Conservation (phyloP, 2,888 invertebrate genomes). For the Scelioninae gen. 2 region DNA sequence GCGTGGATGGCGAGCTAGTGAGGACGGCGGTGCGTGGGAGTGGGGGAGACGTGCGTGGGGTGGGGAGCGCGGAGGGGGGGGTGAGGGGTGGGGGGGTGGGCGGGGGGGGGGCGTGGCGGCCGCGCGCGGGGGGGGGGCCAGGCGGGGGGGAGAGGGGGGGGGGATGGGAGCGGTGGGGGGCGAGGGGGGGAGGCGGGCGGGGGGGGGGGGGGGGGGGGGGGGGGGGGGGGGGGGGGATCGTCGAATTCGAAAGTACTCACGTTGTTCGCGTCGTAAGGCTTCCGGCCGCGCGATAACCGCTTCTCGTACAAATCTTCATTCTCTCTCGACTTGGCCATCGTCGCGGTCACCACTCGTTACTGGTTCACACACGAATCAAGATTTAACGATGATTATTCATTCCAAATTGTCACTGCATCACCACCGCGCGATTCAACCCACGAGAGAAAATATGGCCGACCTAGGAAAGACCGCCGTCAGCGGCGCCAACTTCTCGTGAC, state of each 20-base stretch:
- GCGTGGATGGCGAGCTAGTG: too few relatives aligned
- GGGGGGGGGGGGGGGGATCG: slow-evolving; percentile 24
- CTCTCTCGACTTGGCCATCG: slow-evolving; percentile 72
- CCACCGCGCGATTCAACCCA: slow-evolving; percentile 69
- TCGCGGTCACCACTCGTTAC: slow-evolving; percentile 54
- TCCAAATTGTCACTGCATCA: slow-evolving; percentile 67
- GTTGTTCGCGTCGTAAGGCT: slow-evolving; percentile 76
- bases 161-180: too few relatives aligned
- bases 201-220: too few relatives aligned
- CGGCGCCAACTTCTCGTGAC: slow-evolving; percentile 43
- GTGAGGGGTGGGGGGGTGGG: too few relatives aligned
- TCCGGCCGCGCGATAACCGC: slow-evolving; percentile 71
- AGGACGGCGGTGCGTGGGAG: too few relatives aligned
- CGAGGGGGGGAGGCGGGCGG: too few relatives aligned
- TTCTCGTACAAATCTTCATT: slow-evolving; percentile 71
- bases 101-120: too few relatives aligned
- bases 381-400: slow-evolving; percentile 46
- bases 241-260: slow-evolving; percentile 72
- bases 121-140: too few relatives aligned
- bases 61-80: too few relatives aligned
- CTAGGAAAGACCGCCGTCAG: slow-evolving; percentile 54
- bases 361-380: slow-evolving; percentile 46
- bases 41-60: too few relatives aligned
- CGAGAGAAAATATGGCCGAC: slow-evolving; percentile 71
- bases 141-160: too few relatives aligned